Evolutionary conservation across 2,797 vertebrate species (phyloP).

Genomic region (Morus bassanus): DNA sequence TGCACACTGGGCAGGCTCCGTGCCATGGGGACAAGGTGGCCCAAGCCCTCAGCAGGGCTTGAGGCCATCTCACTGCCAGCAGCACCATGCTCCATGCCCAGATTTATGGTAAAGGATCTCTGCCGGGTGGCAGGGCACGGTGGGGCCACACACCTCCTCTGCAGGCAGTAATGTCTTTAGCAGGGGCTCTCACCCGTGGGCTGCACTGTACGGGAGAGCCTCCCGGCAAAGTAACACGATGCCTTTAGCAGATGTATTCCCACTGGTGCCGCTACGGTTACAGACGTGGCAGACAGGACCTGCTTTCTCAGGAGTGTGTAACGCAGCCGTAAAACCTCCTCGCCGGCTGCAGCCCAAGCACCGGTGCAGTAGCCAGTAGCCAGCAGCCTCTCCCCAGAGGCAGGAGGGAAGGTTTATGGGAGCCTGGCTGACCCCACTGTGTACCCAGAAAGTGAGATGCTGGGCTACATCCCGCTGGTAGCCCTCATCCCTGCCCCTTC

Average conservation of each 20-base stretch:
- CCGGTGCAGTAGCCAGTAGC: not conserved
- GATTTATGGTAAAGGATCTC: not conserved
- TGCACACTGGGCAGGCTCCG: accelerated
- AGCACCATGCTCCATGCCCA: accelerated
- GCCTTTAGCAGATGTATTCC: not conserved
- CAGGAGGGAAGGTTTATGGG: not conserved
- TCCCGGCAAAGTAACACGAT: not conserved
- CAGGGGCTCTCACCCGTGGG: not conserved
- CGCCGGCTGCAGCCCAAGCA: not conserved
- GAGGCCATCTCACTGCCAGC: accelerated
- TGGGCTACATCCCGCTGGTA: not conserved
- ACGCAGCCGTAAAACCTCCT: not conserved
- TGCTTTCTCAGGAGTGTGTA: not conserved
- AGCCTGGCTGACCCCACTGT: accelerated
- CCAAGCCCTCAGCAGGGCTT: not conserved
- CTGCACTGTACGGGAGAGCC: accelerated
- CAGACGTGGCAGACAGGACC: not conserved
- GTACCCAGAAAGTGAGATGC: not conserved
- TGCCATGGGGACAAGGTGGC: not conserved
- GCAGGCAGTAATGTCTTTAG: not conserved
- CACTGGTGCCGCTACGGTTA: not conserved
- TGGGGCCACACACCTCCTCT: accelerated
- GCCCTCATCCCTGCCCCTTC: not conserved
- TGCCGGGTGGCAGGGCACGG: not conserved
- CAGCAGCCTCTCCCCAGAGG: no score